These are phyloP conservation scores for Caenorhabditis macrosperma DNA, from an alignment of 2,888 invertebrate genomes.

Conservation along the genomic window DNA sequence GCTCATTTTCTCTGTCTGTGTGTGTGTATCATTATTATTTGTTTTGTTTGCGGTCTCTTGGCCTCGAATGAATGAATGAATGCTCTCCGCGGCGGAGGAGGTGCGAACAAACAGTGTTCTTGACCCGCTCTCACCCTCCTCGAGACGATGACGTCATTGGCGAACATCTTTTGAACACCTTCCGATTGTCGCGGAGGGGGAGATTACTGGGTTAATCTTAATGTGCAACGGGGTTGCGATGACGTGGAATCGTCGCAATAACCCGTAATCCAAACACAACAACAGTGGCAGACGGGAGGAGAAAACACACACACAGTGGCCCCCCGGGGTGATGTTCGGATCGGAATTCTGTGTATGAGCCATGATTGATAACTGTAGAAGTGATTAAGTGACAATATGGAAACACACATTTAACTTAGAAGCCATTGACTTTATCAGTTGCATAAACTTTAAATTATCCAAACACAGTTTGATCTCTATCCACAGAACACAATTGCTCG, in stretches of 20 bases:
- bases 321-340: no score
- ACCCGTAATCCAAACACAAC: not conserved
- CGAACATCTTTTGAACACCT: not conserved
- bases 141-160: slow-evolving; percentile 7
- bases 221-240: not conserved
- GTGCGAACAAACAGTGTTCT: slow-evolving; percentile 19
- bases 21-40: slow-evolving; percentile 11
- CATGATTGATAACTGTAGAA: no score
- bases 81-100: slow-evolving; percentile 8
- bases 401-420: no score
- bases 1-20: not conserved
- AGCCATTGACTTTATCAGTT: no score
- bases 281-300: not conserved
- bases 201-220: slow-evolving; percentile 1
- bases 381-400: no score
- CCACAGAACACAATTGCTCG: no score
- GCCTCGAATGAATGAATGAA: not conserved
- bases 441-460: no score
- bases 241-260: not conserved
- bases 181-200: not conserved
- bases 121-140: not conserved
- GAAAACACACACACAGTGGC: no score
- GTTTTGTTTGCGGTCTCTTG: slow-evolving; percentile 10
- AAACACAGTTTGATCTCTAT: no score
- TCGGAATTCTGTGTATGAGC: no score